Base-by-base conservation (phyloP, 2,797 vertebrate genomes). In the Cheirogaleus major region DNA sequence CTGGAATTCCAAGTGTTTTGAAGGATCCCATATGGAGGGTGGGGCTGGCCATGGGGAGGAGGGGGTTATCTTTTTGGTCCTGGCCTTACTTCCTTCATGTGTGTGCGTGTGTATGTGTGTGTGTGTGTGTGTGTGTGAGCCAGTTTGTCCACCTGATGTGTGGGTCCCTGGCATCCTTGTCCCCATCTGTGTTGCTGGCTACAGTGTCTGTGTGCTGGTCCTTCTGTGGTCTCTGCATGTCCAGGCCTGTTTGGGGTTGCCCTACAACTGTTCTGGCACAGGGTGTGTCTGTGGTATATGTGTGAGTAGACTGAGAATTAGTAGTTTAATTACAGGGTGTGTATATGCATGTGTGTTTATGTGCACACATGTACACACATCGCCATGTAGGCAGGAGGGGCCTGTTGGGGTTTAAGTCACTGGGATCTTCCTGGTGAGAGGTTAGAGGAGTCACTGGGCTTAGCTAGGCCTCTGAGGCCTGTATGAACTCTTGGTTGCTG, bases 251-350 rank as follows among this genome's bases (percentile, higher is more conserved):
- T 80, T 69, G 61, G 55, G 9, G 89, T 92, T 97, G 80, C 95
- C 43, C 43, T 84, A 83, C n/a, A 81, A 94, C 85, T 85, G 25
- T 93, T 73, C 50, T 72, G 81, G 93, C 43, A 83, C 65, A 73
- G 73, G 94, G 93, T 91, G 59, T 95, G 81, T 93, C 88, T 84
- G 32, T 85, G 63, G 61, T 91, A 38, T 91, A 35, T 82, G 23
- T 94, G n/a, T 97, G 83, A 95, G 35, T 86, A 95, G 90, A 84
- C 12, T 61, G 67, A 89, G 82, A 90, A 94, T 97, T 70, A 88
- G 38, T 83, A 65, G 89, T 81, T 97, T 96, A 95, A 97, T 95
- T 80, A 96, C 43, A 94, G 75, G 84, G 84, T 70, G 93, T 76
- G 57, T 76, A 7, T 72, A 32, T 43, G 85, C 32, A 17, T 80